Evolutionary conservation across 2,797 vertebrate genomes (phyloP).

Genomic region (Pogonophryne albipinna): DNA sequence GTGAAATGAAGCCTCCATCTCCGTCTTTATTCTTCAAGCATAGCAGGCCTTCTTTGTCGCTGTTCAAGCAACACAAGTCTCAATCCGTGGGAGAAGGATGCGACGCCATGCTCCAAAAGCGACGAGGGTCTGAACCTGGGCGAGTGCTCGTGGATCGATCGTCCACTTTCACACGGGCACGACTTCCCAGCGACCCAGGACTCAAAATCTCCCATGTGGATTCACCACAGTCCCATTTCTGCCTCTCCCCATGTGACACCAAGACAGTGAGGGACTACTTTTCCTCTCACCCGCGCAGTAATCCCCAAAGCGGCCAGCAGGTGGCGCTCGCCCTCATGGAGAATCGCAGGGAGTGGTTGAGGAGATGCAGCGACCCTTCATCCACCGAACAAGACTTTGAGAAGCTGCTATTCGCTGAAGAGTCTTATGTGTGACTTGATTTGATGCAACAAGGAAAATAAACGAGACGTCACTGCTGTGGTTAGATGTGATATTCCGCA

Average conservation of each 20-base stretch:
- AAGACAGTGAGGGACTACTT: slow-evolving; percentile 79
- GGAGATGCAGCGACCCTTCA: slow-evolving; percentile 81
- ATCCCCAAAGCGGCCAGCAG: slow-evolving; percentile 78
- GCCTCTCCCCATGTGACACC: slow-evolving; percentile 76
- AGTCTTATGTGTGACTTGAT: slow-evolving; percentile 83
- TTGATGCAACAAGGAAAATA: background rate
- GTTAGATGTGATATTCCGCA: no score
- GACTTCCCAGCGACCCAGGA: slow-evolving; percentile 69
- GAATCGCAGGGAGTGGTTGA: slow-evolving; percentile 79
- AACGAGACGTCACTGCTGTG: background rate
- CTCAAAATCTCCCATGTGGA: slow-evolving; percentile 71
- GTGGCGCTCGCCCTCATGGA: slow-evolving; percentile 79
- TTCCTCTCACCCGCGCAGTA: slow-evolving; percentile 67
- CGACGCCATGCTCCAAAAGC: slow-evolving; percentile 19
- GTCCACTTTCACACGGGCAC: slow-evolving; percentile 8
- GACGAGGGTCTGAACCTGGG: slow-evolving; percentile 72
- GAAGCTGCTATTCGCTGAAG: slow-evolving; percentile 87
- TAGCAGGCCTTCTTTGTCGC: slow-evolving; percentile 61
- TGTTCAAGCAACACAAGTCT: slow-evolving; percentile 70
- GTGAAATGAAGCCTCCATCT: slow-evolving; percentile 42
- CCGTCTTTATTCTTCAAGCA: slow-evolving; percentile 72
- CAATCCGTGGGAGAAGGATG: slow-evolving; percentile 52
- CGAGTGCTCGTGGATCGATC: slow-evolving; percentile 46
- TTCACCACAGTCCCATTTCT: slow-evolving; percentile 58
- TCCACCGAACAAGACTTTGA: slow-evolving; percentile 85